These are phyloP conservation scores for Coturnix japonica DNA, from an alignment of 2,113 vertebrate species.

Conservation along the genomic window DNA sequence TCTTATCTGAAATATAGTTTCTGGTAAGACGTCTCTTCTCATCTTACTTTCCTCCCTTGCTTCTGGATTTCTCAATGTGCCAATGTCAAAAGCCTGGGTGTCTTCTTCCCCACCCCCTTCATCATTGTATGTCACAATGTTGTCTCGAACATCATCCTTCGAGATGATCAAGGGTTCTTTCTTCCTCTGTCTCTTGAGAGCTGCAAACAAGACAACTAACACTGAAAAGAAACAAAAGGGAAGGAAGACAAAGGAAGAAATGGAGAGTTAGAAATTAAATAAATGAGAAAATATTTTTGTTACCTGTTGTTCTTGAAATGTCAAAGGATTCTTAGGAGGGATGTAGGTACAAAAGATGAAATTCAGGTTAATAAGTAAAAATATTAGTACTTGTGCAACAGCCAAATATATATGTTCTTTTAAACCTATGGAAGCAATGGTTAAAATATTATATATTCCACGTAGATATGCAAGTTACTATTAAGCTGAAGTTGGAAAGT, in stretches of 20 bases:
- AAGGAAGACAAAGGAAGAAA: not conserved
- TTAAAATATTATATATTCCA: not conserved
- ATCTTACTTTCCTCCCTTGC: slow-evolving; percentile 80
- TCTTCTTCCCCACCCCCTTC: slow-evolving; percentile 87
- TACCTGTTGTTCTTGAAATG: not conserved
- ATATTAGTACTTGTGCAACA: not conserved
- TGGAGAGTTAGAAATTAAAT: not conserved
- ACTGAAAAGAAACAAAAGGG: slow-evolving; percentile 64
- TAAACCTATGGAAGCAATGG: not conserved
- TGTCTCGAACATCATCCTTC: slow-evolving; percentile 85
- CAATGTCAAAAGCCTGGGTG: slow-evolving; percentile 86
- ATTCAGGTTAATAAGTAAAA: not conserved
- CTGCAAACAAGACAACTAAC: slow-evolving; percentile 80
- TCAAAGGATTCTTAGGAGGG: not conserved
- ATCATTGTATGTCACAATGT: slow-evolving; percentile 85
- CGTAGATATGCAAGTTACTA: not conserved
- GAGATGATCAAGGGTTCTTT: slow-evolving; percentile 84
- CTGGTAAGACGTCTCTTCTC: slow-evolving; percentile 83
- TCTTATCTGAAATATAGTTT: slow-evolving; percentile 82
- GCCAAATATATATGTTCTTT: not conserved
- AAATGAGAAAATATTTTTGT: not conserved
- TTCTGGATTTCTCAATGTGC: slow-evolving; percentile 82
- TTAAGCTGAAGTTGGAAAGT: not conserved
- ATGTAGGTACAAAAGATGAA: not conserved
- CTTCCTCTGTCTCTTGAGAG: slow-evolving; percentile 81